Evolutionary conservation across 1,140 invertebrate genomes (phyloP), one percentile per base, ranked within the genome.

Genomic region (Acarapis woodi): DNA sequence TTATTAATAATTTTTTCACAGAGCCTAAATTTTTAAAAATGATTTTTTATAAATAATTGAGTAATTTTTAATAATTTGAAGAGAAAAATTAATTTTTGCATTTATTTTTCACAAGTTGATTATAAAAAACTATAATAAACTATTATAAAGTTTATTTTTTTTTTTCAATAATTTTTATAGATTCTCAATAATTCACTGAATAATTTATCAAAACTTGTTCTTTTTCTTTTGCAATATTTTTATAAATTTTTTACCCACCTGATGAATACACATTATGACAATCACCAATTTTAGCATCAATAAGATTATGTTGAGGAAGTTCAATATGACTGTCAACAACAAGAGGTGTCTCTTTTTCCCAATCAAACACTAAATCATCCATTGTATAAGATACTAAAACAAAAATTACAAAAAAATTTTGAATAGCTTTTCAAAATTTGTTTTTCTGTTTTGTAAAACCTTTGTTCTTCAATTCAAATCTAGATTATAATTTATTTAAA

Each of bases 261-360:
- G 55, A 57, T 1, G 55, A 52, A 36, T 57, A 57, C 22, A 46
- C 43, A 23, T 55, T 48, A n/a, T 51, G 51, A 41, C 55, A 57
- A 42, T 57, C 53, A 4, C 47, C 53, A 3, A 51, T 53, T 5
- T 33, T 43, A 28, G 51, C 49, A 8, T 45, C 41, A 6, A 51
- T 45, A 2, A 57, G 42, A 35, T 54, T 49, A 24, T 56, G 44
- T 42, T 57, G 55, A 1, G 55, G 55, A 10, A 57, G 44, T 42
- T 57, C 53, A 34, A 57, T 57, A 19, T 44, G 42, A 3, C 48
- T 42, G 23, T 55, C 50, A 14, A 57, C 54, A 2, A 52, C 54
- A 6, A 57, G 38, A 3, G 55, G 55, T 19, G 47, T 44, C 0
- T 47, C 42, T 3, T 43, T 40, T 38, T 57, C 52, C 55, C 55